Conservation (phyloP, 2,888 invertebrate genomes). For the Andrena marginata region DNA sequence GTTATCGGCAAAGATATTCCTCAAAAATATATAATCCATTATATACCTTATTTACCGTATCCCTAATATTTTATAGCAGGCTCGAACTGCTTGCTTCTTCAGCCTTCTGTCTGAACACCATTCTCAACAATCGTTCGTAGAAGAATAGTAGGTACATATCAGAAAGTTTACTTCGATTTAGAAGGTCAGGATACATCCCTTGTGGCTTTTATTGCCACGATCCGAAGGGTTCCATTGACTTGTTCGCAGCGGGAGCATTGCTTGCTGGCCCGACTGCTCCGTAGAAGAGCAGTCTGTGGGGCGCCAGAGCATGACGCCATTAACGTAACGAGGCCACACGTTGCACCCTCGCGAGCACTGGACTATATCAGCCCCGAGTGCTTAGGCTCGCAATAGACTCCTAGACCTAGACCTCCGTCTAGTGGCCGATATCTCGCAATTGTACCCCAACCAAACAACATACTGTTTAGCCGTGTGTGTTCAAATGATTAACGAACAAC, state of each 20-base stretch:
- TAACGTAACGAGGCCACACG: slow-evolving; percentile 78
- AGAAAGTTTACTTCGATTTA: background rate
- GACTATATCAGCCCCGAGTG: slow-evolving; percentile 75
- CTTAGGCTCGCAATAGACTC: slow-evolving; percentile 66
- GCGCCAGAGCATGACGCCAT: slow-evolving; percentile 80
- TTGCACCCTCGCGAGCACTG: slow-evolving; percentile 74
- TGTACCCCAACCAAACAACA: slow-evolving; percentile 53
- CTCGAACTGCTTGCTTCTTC: no score
- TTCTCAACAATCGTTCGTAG: background rate
- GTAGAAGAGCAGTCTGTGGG: slow-evolving; percentile 66
- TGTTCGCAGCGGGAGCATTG: slow-evolving; percentile 41
- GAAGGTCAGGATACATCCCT: slow-evolving; percentile 37
- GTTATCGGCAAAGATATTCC: background rate
- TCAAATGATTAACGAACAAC: background rate
- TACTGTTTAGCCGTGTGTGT: background rate
- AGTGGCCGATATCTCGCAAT: slow-evolving; percentile 64
- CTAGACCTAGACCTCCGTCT: slow-evolving; percentile 77
- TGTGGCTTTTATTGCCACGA: slow-evolving; percentile 3
- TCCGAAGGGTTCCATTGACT: slow-evolving; percentile 54
- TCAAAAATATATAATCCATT: background rate
- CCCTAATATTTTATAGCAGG: background rate
- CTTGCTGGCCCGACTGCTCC: slow-evolving; percentile 56
- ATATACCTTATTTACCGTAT: background rate
- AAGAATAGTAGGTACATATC: background rate
- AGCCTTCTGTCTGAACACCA: background rate